A percentile compares a stretch with the other conserved stretches of the same genome.
These are phyloP conservation scores for Atherinomorus stipes DNA, from an alignment of 2,113 vertebrate species.

Conservation along the genomic window DNA sequence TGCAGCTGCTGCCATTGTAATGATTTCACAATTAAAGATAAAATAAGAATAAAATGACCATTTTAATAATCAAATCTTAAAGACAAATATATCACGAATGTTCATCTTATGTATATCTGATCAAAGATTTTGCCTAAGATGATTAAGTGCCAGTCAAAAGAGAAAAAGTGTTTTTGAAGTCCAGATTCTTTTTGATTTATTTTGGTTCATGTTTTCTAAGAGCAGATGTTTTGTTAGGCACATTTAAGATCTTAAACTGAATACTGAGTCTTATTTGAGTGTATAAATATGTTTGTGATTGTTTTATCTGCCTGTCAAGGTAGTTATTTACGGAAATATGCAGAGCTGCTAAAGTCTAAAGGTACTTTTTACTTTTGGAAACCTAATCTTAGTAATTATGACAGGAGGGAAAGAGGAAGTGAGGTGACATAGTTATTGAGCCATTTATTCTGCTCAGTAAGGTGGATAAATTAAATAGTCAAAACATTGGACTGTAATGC, in stretches of 20 bases:
- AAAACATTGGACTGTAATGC: not conserved
- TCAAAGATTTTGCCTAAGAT: not conserved
- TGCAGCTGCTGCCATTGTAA: conserved; percentile 2
- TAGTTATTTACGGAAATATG: not conserved
- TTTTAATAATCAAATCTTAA: not conserved
- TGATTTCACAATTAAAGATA: not conserved
- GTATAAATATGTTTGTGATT: not conserved
- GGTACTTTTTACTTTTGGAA: not conserved
- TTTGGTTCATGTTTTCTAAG: conserved; percentile 7
- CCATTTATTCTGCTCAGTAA: not conserved
- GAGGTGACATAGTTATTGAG: not conserved
- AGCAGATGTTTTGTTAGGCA: conserved; percentile 6
- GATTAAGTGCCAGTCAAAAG: not conserved
- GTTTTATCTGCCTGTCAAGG: not conserved
- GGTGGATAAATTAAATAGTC: not conserved
- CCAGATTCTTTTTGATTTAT: not conserved
- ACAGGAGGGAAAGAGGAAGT: not conserved
- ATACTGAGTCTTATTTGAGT: not conserved
- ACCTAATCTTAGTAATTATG: not conserved
- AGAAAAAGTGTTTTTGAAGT: not conserved
- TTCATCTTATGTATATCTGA: not conserved
- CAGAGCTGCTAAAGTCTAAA: not conserved
- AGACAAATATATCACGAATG: not conserved
- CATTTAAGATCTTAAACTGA: conserved; percentile 8
- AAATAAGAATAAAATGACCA: not conserved